Conservation (phyloP, 2,797 vertebrate genomes). For the Otolemur crassicaudatus region DNA sequence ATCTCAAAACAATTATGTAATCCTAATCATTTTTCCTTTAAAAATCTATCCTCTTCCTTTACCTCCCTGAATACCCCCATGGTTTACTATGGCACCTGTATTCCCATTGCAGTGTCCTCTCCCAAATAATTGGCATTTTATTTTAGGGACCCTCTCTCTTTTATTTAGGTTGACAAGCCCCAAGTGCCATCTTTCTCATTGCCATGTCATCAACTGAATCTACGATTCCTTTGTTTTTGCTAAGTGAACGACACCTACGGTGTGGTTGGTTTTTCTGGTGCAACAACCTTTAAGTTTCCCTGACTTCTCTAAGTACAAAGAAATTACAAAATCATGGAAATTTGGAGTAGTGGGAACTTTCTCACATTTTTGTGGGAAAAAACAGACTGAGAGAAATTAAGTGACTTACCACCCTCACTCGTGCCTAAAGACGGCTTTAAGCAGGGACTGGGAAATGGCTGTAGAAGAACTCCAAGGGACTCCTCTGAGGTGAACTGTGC, state of each 20-base stretch:
- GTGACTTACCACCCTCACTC: background rate
- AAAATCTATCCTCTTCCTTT: background rate
- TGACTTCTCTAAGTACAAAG: slow-evolving; percentile 36
- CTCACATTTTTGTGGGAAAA: background rate
- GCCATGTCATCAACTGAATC: slow-evolving; percentile 57
- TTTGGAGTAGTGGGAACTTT: background rate
- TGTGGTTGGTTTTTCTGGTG: slow-evolving; percentile 20
- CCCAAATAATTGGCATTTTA: background rate
- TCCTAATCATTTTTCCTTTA: background rate
- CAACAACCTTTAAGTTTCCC: background rate
- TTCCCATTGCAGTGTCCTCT: background rate
- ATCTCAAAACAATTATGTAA: background rate
- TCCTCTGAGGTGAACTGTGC: too few species aligned
- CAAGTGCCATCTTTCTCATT: slow-evolving; percentile 43
- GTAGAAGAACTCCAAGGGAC: too few species aligned
- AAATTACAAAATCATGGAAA: slow-evolving; percentile 30
- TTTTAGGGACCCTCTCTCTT: background rate
- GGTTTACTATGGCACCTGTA: background rate
- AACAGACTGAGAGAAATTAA: background rate
- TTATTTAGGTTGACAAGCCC: background rate
- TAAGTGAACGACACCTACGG: background rate
- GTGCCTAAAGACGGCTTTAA: too few species aligned
- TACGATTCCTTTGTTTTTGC: slow-evolving; percentile 61
- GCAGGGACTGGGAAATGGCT: too few species aligned
- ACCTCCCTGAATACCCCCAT: background rate